A percentile compares a stretch with the other conserved stretches of the same genome.
Evolutionary conservation across 2,797 vertebrate species (phyloP).

Genomic region (Hippopotamyrus pictus): DNA sequence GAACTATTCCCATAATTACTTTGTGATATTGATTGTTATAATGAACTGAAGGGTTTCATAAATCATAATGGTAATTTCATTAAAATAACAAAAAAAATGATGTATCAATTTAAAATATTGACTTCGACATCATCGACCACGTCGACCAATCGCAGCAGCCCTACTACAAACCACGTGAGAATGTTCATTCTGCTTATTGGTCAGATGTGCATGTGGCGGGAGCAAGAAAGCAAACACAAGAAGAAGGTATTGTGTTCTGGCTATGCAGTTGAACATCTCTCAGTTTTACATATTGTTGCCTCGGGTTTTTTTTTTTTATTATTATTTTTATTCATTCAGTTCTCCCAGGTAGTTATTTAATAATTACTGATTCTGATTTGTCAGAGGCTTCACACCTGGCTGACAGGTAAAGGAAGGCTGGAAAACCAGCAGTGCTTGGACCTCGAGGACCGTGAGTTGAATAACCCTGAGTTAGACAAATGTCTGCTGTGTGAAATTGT

Average conservation of each 20-base stretch:
- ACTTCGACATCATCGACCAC: not conserved
- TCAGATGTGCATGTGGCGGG: not conserved
- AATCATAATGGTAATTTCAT: not conserved
- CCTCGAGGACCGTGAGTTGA: too few species aligned
- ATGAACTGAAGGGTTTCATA: not conserved
- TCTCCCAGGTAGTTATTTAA: too few species aligned
- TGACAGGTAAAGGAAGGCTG: too few species aligned
- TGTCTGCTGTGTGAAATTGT: not conserved
- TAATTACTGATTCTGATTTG: too few species aligned
- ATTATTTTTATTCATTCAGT: too few species aligned
- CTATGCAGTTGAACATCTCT: not conserved
- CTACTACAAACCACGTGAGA: not conserved
- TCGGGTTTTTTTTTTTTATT: not conserved
- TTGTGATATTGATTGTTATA: not conserved
- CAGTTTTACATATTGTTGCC: not conserved
- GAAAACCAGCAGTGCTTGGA: too few species aligned
- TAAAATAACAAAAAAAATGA: not conserved
- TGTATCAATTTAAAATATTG: not conserved
- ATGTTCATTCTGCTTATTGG: not conserved
- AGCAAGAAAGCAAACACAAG: too few species aligned
- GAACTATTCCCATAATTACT: not conserved
- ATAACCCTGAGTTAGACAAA: too few species aligned
- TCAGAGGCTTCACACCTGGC: too few species aligned
- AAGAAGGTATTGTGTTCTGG: not conserved
- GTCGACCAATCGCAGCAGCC: too few species aligned